These are phyloP conservation scores for Pterocles burchelli DNA, from an alignment of 2,113 vertebrate species.

Conservation along the genomic window DNA sequence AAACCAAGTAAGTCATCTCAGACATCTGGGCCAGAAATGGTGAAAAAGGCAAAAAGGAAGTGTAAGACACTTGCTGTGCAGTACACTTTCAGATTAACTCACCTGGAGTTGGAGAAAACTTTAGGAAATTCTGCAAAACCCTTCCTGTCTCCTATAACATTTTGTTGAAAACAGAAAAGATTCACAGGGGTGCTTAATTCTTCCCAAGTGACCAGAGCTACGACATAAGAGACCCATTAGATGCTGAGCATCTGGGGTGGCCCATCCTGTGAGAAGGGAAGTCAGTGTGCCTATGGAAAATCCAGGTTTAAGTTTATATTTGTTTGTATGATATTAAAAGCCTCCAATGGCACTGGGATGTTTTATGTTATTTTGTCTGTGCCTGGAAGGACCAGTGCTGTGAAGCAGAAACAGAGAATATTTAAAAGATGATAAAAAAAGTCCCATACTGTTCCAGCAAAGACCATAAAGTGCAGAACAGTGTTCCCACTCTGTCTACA, in stretches of 20 bases:
- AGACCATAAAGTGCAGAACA: neutral
- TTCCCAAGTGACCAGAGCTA: neutral
- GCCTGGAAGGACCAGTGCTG: neutral
- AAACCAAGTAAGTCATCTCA: neutral
- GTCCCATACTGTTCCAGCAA: neutral
- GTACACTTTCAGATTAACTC: neutral
- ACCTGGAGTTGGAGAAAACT: neutral
- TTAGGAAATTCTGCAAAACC: neutral
- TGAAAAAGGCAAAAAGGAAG: neutral
- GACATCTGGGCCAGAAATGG: neutral
- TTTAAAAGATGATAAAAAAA: neutral
- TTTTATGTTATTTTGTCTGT: neutral
- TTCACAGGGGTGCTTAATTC: neutral
- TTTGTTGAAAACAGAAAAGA: neutral
- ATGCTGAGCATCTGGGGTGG: too few species aligned
- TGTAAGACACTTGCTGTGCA: neutral
- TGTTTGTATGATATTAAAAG: neutral
- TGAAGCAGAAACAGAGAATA: neutral
- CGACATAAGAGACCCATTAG: neutral
- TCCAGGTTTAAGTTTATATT: neutral
- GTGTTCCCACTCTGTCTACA: neutral
- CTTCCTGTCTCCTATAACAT: neutral
- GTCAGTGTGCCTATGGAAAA: accelerated
- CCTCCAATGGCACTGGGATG: neutral
- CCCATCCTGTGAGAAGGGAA: accelerated